Evolutionary conservation across 2,113 vertebrate species (phyloP).

Genomic region (Lanius ludovicianus): DNA sequence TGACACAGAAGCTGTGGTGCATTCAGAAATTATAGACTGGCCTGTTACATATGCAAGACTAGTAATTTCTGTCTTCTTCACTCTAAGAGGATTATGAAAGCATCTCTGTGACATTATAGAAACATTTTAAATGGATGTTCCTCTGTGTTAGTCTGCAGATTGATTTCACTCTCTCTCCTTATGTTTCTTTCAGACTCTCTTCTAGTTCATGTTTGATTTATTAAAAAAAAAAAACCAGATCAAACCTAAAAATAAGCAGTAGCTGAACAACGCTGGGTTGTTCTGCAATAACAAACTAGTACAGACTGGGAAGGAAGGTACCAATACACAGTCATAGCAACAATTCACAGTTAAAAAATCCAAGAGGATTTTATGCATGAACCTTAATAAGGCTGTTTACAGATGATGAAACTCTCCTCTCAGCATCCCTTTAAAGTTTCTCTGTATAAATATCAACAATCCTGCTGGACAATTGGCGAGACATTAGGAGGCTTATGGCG

Average conservation of each 20-base stretch:
- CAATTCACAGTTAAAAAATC: not conserved
- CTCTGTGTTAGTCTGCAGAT: not conserved
- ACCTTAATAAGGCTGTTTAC: constrained; percentile 20
- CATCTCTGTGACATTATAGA: not conserved
- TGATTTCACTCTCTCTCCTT: not conserved
- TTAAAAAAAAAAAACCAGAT: not conserved
- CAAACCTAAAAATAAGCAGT: not conserved
- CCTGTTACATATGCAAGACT: not conserved
- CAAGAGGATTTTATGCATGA: constrained; percentile 31
- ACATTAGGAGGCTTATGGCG: not conserved
- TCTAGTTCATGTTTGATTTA: not conserved
- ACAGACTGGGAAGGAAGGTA: not conserved
- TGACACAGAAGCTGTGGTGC: not conserved
- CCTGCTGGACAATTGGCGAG: constrained; percentile 12
- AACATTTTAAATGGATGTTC: not conserved
- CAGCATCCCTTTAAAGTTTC: constrained; percentile 37
- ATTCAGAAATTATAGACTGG: not conserved
- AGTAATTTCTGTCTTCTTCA: not conserved
- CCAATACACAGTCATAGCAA: not conserved
- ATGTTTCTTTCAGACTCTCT: not conserved
- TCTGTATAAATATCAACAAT: constrained; percentile 42
- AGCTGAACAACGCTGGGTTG: not conserved
- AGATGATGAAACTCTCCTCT: constrained; percentile 14
- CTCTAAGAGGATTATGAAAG: not conserved
- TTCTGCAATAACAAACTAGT: not conserved